A percentile compares a stretch with the other conserved stretches of the same genome.
Conservation (phyloP, 2,113 vertebrate species). For the Grallaria varia region DNA sequence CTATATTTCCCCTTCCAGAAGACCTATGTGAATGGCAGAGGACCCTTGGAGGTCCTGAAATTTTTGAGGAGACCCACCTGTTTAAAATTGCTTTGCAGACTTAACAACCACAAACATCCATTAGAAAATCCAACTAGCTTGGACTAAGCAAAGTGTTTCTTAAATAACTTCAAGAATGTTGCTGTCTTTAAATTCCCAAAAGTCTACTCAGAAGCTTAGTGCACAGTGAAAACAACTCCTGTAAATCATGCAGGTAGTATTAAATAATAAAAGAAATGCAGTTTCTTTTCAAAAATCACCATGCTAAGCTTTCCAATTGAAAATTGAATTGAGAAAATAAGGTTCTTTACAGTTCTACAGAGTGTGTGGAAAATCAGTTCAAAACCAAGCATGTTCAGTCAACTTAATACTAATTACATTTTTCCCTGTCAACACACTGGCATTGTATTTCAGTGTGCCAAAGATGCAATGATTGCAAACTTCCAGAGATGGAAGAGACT, state of each 20-base stretch:
- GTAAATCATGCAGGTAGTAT: neutral
- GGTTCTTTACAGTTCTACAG: neutral
- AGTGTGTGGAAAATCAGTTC: neutral
- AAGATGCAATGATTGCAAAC: neutral
- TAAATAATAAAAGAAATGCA: neutral
- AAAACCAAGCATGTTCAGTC: neutral
- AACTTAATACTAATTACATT: neutral
- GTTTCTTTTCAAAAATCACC: neutral
- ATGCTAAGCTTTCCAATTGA: neutral
- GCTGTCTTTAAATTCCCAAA: neutral
- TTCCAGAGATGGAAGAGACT: neutral
- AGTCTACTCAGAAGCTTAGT: neutral
- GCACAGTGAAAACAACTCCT: neutral
- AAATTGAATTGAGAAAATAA: neutral
- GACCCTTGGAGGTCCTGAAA: neutral
- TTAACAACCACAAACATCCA: neutral
- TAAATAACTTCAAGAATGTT: neutral
- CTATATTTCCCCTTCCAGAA: neutral
- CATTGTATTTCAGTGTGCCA: neutral
- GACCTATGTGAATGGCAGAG: neutral
- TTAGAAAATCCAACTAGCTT: neutral
- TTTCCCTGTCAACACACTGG: neutral
- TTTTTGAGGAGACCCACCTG: neutral
- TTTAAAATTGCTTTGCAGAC: conserved; percentile 11
- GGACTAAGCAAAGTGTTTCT: neutral